Base-by-base conservation (phyloP, 2,797 vertebrate genomes). In the Pangasius mekongensis region DNA sequence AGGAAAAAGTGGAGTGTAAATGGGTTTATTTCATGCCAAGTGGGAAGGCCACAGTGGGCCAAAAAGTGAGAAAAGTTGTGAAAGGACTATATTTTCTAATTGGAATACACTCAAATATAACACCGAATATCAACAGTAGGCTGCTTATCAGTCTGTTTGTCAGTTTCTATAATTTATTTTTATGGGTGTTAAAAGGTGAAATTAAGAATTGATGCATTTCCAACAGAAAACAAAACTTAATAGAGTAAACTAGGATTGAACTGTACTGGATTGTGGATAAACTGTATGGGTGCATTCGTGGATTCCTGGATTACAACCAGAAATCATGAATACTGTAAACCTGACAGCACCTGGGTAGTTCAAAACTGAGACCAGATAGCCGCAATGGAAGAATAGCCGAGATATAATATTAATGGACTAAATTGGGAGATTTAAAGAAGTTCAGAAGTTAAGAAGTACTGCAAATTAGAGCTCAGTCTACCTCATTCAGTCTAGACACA, bases 1-100 rank as follows among this genome's bases (percentile, higher is more conserved):
- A 84, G 47, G 67, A 54, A 83, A 83, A 49, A 52, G n/a, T 49
- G 80, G 10, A 36, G 67, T 16, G 43, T 87, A 43, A 87, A 87
- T 33, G 14, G 56, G 33, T 71, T 82, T 49, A 60, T 69, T 87
- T 60, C 39, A 54, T 87, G 69, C 52, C 54, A 60, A 24, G 54
- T 33, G 36, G 54, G 36, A 73, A 56, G 74, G 54, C 39, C 16
- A 58, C 20, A 47, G 33, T 58, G 49, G 36, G 64, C 58, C 39
- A 22, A 76, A 22, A 74, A 24, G 39, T 66, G 74, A 36, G 27
- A 67, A 66, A 71, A 60, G 14, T 56, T 71, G 62, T 71, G 47
- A 87, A 82, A 10, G 14, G 52, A 22, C 30, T 56, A 22, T n/a
- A 49, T 64, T n/a, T 22, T 86, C 56, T 30, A 18, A n/a, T 9